phyloP scores from a whole-genome alignment of 2,113 vertebrate species.

The Brachyhypopomus gauderio region DNA sequence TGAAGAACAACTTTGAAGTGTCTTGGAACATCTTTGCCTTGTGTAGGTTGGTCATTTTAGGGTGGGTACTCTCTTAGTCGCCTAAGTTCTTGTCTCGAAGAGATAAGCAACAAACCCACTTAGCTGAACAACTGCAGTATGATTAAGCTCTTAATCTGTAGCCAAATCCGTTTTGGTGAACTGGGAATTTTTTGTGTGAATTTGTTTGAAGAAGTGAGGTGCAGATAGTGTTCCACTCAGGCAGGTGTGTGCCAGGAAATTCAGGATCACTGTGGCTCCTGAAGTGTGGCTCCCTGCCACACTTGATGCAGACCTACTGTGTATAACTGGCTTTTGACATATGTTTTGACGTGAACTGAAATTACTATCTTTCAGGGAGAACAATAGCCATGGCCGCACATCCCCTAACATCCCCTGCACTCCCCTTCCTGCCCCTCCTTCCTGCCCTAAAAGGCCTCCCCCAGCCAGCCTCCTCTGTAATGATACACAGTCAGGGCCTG shows the following conservation, averaged over 20 bases:
- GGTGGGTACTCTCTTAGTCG: too few species aligned
- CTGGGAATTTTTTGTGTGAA: neutral
- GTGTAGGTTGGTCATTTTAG: neutral
- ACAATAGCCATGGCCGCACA: conserved; percentile 30
- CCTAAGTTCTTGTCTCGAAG: neutral
- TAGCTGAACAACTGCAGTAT: neutral
- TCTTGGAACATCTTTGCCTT: neutral
- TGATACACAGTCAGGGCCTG: conserved; percentile 62
- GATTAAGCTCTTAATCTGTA: neutral
- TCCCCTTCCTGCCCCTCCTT: conserved; percentile 16
- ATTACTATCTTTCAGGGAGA: conserved; percentile 41
- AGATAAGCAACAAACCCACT: too few species aligned
- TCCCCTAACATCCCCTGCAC: neutral
- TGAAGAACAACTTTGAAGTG: neutral
- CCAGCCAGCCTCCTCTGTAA: conserved; percentile 64
- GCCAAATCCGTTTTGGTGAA: neutral
- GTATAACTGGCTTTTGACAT: too few species aligned
- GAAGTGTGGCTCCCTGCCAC: neutral
- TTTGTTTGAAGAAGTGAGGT: neutral
- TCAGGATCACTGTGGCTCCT: neutral
- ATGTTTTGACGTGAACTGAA: conserved; percentile 2
- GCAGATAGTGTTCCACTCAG: neutral
- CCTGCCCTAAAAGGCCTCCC: conserved; percentile 69
- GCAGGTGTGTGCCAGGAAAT: too few species aligned
- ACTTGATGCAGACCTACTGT: neutral